Conservation (phyloP, 30 jellyfish, hydroid and myxozoan genomes). For the Aurelia sp. region DNA sequence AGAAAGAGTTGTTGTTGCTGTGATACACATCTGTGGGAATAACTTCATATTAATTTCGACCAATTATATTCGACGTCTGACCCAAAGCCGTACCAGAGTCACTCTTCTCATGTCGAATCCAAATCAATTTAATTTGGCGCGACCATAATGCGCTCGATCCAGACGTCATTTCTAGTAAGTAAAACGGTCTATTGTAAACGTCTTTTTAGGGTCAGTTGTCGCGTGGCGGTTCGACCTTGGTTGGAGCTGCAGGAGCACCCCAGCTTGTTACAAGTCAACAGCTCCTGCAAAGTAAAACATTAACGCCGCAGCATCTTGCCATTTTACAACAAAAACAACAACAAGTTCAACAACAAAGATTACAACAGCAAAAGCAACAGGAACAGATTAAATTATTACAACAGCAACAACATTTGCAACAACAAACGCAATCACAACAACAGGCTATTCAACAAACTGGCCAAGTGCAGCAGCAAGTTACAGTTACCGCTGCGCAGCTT, state of each 20-base stretch:
- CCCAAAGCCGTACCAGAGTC: no score
- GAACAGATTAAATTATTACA: constrained; percentile 55
- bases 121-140: no score
- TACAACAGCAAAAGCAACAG: constrained; percentile 85
- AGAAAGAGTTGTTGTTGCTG: no score
- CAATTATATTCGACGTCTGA: no score
- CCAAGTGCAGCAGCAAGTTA: constrained; percentile 57
- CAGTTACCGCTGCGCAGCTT: constrained; percentile 75
- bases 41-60: no score
- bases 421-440: constrained; percentile 69
- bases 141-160: no score
- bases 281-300: constrained; percentile 86
- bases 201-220: constrained; percentile 63
- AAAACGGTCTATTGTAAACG: no score
- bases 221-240: constrained; percentile 45
- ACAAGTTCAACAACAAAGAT: constrained; percentile 82
- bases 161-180: no score
- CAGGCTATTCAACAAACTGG: constrained; percentile 70
- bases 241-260: constrained; percentile 75
- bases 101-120: no score
- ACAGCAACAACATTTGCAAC: constrained; percentile 64
- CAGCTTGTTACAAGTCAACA: constrained; percentile 92
- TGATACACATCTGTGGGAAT: no score
- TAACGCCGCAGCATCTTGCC: constrained; percentile 97
- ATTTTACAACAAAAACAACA: constrained; percentile 89